A percentile compares a stretch with the other conserved stretches of the same genome.
Conservation (phyloP, 2,888 invertebrate species). For the Caenorhabditis angaria region DNA sequence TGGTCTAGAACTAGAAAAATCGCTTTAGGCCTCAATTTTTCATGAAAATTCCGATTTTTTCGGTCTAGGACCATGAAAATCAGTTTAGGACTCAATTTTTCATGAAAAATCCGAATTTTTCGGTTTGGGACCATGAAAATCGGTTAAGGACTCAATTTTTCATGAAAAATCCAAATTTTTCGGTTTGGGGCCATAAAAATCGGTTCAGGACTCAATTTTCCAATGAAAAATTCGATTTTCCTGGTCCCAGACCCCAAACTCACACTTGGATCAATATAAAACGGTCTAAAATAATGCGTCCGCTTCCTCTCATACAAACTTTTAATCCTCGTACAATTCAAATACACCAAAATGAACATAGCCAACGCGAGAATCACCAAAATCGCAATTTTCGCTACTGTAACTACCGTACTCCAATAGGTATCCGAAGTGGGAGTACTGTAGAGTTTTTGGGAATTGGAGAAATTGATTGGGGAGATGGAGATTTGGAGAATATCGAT, state of each 20-base stretch:
- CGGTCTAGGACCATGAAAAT: too few relatives aligned
- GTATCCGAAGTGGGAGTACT: conserved; percentile 11
- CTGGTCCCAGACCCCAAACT: background rate
- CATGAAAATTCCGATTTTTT: background rate
- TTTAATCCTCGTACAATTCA: conserved; percentile 58
- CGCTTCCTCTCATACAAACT: conserved; percentile 56
- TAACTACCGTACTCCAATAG: conserved; percentile 48
- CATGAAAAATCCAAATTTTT: too few relatives aligned
- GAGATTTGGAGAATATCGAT: conserved; percentile 34
- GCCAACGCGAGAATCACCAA: conserved; percentile 48
- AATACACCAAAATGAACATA: conserved; percentile 55
- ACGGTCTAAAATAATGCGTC: conserved; percentile 60
- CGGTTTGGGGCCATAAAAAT: background rate
- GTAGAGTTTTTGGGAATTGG: conserved; percentile 25
- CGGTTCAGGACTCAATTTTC: background rate
- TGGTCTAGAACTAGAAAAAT: background rate
- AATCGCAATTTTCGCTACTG: conserved; percentile 49
- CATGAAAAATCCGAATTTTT: too few relatives aligned
- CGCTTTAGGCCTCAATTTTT: background rate
- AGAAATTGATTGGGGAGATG: conserved; percentile 48
- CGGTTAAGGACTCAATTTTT: too few relatives aligned
- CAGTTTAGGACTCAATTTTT: too few relatives aligned
- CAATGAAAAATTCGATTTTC: too few relatives aligned
- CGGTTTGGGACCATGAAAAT: too few relatives aligned
- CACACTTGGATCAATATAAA: conserved; percentile 51